Conservation (phyloP, 2,888 invertebrate genomes). For the Nephrotoma appendiculata region DNA sequence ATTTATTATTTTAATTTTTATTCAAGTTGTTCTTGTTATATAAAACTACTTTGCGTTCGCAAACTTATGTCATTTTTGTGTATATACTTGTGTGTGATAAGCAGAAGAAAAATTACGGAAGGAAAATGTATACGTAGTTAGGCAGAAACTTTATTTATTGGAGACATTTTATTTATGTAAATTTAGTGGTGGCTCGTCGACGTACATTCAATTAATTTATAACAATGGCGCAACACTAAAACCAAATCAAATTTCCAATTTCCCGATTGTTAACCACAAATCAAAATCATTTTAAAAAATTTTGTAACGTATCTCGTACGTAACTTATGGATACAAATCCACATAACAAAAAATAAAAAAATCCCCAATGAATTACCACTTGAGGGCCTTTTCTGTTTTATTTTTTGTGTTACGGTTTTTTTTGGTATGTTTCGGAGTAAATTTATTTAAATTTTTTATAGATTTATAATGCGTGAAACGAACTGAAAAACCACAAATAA, state of each 20-base stretch:
- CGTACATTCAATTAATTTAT: background rate
- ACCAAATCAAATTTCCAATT: background rate
- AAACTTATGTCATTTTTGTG: background rate
- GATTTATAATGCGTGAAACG: background rate
- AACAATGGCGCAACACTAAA: background rate
- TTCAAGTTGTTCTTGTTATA: background rate
- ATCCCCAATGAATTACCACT: background rate
- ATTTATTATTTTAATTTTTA: background rate
- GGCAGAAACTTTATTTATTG: background rate
- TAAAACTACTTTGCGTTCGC: background rate
- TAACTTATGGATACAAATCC: background rate
- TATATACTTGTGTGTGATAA: background rate
- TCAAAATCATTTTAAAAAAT: background rate
- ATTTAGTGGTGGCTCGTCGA: background rate
- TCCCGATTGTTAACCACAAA: background rate
- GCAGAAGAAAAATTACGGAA: background rate
- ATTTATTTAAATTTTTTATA: background rate
- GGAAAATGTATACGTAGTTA: background rate
- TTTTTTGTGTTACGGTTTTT: background rate
- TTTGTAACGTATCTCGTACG: too few species aligned
- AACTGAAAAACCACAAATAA: background rate
- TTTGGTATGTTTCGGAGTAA: background rate
- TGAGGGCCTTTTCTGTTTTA: background rate
- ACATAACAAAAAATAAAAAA: background rate
- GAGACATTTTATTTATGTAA: background rate